Base-by-base conservation (phyloP, 2,888 invertebrate genomes). In the Thymelicus sylvestris region DNA sequence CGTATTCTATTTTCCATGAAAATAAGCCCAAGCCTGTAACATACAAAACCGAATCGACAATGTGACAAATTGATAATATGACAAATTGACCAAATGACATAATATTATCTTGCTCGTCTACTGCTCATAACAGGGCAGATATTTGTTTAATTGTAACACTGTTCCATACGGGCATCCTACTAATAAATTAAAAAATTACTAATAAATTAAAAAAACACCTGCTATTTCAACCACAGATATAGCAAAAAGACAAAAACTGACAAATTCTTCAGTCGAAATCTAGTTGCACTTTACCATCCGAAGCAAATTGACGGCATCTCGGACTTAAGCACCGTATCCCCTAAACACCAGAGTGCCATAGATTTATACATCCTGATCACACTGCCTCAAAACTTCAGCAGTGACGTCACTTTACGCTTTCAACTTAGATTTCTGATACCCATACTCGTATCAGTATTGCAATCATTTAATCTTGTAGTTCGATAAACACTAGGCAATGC, bases 231-330 rank as follows among this genome's bases (percentile, higher is more conserved):
- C 31, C 3, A 31, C 31, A 1, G 31, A 31, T 31, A 44, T 4
- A 8, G 8, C 44, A 44, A 4, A 12, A 10, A 44, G 12, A 44
- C 8, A 10, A 12, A 19, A 15, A 52, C 15, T 50, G 69, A 65
- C 64, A 70, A 60, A 50, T 64, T 70, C 69, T 70, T 70, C 64
- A 65, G 64, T 70, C 64, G n/a, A 48, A n/a, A n/a, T 44, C 41
- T 64, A 64, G 31, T 50, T 65, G 64, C 64, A 70, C 69, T 57
- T 52, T 70, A 65, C 72, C 73, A 80, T 83, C 84, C 82, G 76
- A 78, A 79, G 81, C 81, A 76, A 78, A 75, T 70, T 70, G 79
- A 83, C 80, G 66, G 78, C 74, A 81, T 79, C 78, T 75, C 77
- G 83, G 81, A 82, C 75, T 78, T 68, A 39, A 73, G 75, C 78